Evolutionary conservation across 1,140 invertebrate genomes (phyloP).

Genomic region (Drosophila novamexicana): DNA sequence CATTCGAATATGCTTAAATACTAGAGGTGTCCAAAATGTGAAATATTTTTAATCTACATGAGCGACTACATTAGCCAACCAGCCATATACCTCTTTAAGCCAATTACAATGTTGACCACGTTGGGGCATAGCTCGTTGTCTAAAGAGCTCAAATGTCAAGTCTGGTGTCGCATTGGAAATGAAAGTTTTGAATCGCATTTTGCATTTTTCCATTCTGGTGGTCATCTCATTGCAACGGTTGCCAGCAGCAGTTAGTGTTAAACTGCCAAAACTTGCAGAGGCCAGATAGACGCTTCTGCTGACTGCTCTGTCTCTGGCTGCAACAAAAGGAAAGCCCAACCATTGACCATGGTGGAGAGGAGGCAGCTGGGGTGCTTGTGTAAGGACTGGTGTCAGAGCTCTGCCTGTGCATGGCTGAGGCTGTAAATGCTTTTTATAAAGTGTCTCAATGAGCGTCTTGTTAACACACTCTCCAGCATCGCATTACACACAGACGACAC

Average conservation of each 20-base stretch:
- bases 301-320: slow-evolving; percentile 6
- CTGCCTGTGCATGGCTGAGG: slow-evolving; percentile 13
- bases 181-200: slow-evolving; percentile 4
- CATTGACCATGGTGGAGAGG: neutral
- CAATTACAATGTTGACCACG: neutral
- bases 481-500: slow-evolving; percentile 51
- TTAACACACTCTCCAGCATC: slow-evolving; percentile 64
- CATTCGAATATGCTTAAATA: too few relatives aligned
- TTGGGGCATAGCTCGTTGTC: neutral
- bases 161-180: neutral
- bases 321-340: slow-evolving; percentile 1
- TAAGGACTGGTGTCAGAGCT: too few relatives aligned
- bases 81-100: neutral
- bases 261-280: slow-evolving; percentile 28
- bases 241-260: slow-evolving; percentile 5
- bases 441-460: slow-evolving; percentile 77
- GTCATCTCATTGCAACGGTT: neutral
- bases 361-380: too few relatives aligned
- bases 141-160: neutral
- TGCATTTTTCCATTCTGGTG: neutral
- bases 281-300: slow-evolving; percentile 14
- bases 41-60: too few relatives aligned
- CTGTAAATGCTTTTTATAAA: slow-evolving; percentile 56
- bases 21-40: too few relatives aligned
- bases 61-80: neutral